Evolutionary conservation across 2,888 invertebrate genomes (phyloP).

Genomic region (Drosophila silvestris): DNA sequence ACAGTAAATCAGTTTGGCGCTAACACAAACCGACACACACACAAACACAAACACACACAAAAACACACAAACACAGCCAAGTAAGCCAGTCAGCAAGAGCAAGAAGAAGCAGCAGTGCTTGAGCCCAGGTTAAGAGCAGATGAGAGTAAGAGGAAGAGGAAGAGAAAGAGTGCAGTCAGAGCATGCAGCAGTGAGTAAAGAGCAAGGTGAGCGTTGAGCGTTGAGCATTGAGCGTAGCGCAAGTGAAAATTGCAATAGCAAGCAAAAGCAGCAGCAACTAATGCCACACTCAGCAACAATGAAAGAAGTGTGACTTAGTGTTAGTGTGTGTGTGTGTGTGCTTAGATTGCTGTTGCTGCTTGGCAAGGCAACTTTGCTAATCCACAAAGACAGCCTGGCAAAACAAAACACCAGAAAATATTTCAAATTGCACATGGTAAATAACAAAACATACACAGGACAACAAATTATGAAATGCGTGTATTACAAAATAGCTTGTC

Average conservation of each 20-base stretch:
- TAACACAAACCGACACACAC: conserved; percentile 49
- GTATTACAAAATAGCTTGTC: not conserved
- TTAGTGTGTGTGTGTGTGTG: conserved; percentile 20
- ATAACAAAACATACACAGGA: conserved; percentile 2
- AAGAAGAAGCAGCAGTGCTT: conserved; percentile 14
- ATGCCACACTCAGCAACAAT: conserved; percentile 7
- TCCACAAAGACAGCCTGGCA: conserved; percentile 1
- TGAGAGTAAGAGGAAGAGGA: conserved; percentile 6
- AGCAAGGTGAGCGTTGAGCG: not conserved
- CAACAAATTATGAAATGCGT: conserved; percentile 21
- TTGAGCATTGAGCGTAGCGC: too few relatives aligned
- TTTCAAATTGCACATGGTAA: conserved; percentile 60
- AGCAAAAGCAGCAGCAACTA: conserved; percentile 28
- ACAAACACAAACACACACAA: conserved; percentile 14
- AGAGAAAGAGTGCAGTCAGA: conserved; percentile 22
- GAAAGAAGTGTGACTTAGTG: conserved; percentile 3
- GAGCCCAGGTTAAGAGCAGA: conserved; percentile 32
- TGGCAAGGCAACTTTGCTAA: conserved; percentile 5
- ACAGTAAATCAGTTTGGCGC: conserved; percentile 81
- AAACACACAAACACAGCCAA: conserved; percentile 11
- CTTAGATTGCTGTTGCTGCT: conserved; percentile 16
- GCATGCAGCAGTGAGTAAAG: conserved; percentile 10
- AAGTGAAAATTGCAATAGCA: conserved; percentile 53
- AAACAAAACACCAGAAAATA: conserved; percentile 57
- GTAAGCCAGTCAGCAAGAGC: conserved; percentile 10